Evolutionary conservation across 2,888 invertebrate species (phyloP), one percentile per base, ranked within the genome.

Genomic region (Orthosia gothica): DNA sequence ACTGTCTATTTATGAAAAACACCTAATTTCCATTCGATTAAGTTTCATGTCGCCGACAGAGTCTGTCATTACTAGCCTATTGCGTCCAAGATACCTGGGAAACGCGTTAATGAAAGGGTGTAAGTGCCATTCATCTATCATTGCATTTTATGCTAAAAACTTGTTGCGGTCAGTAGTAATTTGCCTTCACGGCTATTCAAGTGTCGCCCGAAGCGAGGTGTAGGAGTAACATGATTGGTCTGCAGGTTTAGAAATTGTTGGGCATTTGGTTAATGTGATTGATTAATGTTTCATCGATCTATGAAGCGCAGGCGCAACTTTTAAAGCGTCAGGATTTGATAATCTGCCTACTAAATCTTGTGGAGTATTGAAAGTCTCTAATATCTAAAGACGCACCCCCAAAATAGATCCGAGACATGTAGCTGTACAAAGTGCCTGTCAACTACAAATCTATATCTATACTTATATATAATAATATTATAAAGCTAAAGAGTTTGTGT

Each of bases 11-110:
- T 88, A 89, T 89, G 89, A 88, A 88, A 90, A 89, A 89, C 87
- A 89, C 86, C 88, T 87, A 86, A 89, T 88, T 90, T 91, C 89
- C 87, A 90, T 90, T 91, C 85, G 88, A 91, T 92, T 91, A 89
- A 87, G 84, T 86, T 85, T 88, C 85, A 84, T 85, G 82, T 87
- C 81, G 85, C 84, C 85, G 88, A 86, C 84, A 80, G 73, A 84
- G 70, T 69, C 80, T 88, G 87, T 87, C 88, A 90, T 92, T 92
- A 92, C 76, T 49, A 74, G 74, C 79, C 76, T 70, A 81, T 85
- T 87, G 74, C 83, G 70, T 72, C 61, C 72, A 74, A 73, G 87
- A 84, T 82, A 79, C 69, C 58, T 66, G 45, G 26, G 13, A 61
- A 32, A 63, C 55, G 64, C 45, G 23, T 20, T 84, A 78, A 76